Evolutionary conservation across 2,113 vertebrate genomes (phyloP).

Genomic region (Hemicordylus capensis): DNA sequence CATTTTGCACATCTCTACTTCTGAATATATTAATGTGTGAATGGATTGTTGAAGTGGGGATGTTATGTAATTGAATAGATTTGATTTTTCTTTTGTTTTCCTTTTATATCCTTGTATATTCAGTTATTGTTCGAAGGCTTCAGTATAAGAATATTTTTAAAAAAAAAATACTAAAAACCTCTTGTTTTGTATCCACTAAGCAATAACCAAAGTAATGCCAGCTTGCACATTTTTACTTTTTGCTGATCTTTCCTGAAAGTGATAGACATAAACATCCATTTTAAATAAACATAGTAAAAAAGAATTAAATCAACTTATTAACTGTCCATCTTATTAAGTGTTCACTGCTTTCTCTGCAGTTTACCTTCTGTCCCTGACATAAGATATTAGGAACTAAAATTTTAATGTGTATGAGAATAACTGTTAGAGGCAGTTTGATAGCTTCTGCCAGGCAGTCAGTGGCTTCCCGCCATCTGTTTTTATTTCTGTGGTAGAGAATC

Average conservation of each 20-base stretch:
- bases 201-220: not conserved
- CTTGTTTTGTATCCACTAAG: constrained; percentile 39
- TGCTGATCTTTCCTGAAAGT: not conserved
- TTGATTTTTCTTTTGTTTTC: no score
- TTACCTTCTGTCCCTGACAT: not conserved
- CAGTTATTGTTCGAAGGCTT: no score
- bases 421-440: not conserved
- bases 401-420: not conserved
- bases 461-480: accelerated
- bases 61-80: no score
- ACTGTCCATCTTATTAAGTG: accelerated
- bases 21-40: no score
- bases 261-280: constrained; percentile 23
- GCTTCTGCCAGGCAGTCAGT: not conserved
- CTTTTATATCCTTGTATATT: no score
- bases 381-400: not conserved
- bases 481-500: not conserved
- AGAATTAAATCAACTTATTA: not conserved
- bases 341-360: not conserved
- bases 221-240: constrained; percentile 39
- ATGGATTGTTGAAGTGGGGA: no score
- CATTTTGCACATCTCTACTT: no score
- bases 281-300: not conserved
- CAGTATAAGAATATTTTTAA: no score
- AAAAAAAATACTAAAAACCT: no score